phyloP scores from a whole-genome alignment of 2,113 vertebrate genomes.

The Anoura caudifer region DNA sequence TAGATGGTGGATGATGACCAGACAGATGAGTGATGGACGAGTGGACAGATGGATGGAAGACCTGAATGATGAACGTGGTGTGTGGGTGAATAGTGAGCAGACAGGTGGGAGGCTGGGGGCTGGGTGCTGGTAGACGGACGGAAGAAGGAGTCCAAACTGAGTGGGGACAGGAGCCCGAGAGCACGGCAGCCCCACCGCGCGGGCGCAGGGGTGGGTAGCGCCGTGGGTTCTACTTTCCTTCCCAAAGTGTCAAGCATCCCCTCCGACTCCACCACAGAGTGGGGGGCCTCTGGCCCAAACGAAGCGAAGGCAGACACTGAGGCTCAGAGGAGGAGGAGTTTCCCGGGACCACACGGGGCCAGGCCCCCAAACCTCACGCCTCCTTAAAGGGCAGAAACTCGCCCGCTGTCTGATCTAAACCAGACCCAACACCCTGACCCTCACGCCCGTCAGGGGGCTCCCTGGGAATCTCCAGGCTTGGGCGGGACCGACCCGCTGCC shows the following conservation, averaged over 20 bases:
- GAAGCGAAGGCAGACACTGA: background rate
- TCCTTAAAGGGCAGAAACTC: too few species aligned
- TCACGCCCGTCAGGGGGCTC: too few species aligned
- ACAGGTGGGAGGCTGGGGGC: background rate
- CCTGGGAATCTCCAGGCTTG: too few species aligned
- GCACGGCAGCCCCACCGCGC: rapidly evolving
- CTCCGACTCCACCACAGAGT: background rate
- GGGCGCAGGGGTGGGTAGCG: too few species aligned
- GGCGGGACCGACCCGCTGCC: too few species aligned
- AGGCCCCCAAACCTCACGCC: background rate
- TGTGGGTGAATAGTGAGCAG: background rate
- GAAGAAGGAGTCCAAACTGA: background rate
- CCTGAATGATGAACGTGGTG: background rate
- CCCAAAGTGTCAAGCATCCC: background rate
- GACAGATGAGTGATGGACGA: background rate
- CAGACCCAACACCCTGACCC: too few species aligned
- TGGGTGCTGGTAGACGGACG: too few species aligned
- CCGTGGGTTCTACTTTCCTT: background rate
- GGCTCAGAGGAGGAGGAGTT: background rate
- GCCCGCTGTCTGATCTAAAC: too few species aligned
- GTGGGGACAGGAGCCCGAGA: background rate
- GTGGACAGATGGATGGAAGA: background rate
- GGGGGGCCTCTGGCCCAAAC: background rate
- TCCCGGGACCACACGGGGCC: background rate
- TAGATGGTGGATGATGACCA: too few species aligned